Base-by-base conservation (phyloP, 2,888 invertebrate species). In the Xanthia icteritia region DNA sequence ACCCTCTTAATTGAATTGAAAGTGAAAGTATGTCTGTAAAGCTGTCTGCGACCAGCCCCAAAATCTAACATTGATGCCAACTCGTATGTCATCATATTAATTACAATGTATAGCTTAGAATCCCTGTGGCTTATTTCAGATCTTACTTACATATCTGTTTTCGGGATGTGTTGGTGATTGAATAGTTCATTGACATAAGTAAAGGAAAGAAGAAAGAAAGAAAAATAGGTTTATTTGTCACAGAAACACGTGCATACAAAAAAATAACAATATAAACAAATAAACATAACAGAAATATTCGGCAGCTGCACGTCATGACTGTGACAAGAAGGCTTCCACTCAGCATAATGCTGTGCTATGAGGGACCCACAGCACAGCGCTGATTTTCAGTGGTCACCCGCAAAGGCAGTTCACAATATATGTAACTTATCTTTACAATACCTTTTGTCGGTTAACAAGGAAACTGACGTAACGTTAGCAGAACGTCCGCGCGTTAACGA, bases 401-500 rank as follows among this genome's bases (percentile, higher is more conserved):
- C n/a, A n/a, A n/a, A 31, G 74, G 61, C 67, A 63, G 48, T 56
- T 66, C 15, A 27, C 6, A 65, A 17, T 39, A 13, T 58, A 61
- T 61, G 23, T 48, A 27, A 65, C 39, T 77, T 82, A 78, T 63
- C 56, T 66, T 66, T 27, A 61, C 48, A 17, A 51, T 64, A 68
- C n/a, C 13, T 67, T 67, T 79, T 83, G 73, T 72, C 76, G 66
- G 73, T 66, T 20, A 60, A 68, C n/a, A 20, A 70, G 68, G 82
- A 84, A 85, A 69, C 76, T 69, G 68, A 54, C 67, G 84, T 81
- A 87, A 85, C 78, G 63, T 51, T 36, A 63, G 17, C 27, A 6
- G 11, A 70, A 84, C 82, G 73, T 84, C 84, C 88, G 77, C 31
- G 4, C n/a, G 39, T 65, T 86, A 86, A 86, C 31, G 86, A 87